Percentiles rank a stretch among this genome's conserved stretches.
These are phyloP conservation scores for Lagopus muta DNA, from an alignment of 2,113 vertebrate species.

Conservation along the genomic window DNA sequence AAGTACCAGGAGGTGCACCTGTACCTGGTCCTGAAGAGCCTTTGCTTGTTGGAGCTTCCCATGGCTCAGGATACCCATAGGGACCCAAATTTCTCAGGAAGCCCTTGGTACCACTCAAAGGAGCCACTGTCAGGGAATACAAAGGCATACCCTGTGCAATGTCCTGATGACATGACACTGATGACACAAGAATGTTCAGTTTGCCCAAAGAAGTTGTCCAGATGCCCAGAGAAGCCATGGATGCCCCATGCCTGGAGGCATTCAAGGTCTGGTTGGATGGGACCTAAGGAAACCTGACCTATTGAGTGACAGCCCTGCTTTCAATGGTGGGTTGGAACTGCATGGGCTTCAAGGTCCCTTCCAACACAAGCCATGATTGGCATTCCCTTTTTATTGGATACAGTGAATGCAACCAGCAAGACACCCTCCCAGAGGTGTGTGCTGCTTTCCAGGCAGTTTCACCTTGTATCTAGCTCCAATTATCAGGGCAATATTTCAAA, in stretches of 20 bases:
- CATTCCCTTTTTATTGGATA: background rate
- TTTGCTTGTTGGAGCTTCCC: background rate
- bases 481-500: background rate
- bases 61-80: background rate
- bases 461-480: background rate
- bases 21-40: background rate
- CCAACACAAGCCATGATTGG: too few species aligned
- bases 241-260: too few species aligned
- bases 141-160: background rate
- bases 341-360: too few species aligned
- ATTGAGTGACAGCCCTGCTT: too few species aligned
- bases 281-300: too few species aligned
- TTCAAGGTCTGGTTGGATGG: too few species aligned
- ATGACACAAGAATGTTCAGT: too few species aligned
- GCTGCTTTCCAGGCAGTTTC: slow-evolving; percentile 39
- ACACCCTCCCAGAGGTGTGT: background rate
- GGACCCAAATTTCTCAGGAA: background rate
- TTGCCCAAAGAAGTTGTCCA: too few species aligned
- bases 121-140: background rate
- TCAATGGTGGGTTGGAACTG: too few species aligned
- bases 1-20: background rate
- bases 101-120: background rate
- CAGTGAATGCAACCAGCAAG: background rate
- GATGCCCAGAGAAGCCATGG: too few species aligned
- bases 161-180: background rate